Evolutionary conservation across 1,140 invertebrate genomes (phyloP), one percentile per base, ranked within the genome.

Genomic region (Lepidurus apus): DNA sequence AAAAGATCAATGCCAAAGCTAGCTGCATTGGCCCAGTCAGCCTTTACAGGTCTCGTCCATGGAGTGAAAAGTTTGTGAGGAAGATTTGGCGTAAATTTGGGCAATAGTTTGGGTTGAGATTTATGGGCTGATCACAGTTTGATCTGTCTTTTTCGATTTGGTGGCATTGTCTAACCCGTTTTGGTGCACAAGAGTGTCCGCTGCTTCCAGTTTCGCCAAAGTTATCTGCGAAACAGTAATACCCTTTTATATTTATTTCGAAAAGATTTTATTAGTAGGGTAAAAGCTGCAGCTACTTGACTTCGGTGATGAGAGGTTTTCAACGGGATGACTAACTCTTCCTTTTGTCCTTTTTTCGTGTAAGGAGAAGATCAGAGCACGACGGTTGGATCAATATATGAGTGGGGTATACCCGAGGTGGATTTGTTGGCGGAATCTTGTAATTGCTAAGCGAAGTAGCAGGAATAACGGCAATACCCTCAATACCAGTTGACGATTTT

Each of bases 401-500:
- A 65, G 13, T 65, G 13, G 53, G 17, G 53, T 21, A 65, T n/a
- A 65, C 21, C 53, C 53, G 5, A 21, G 53, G 13, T 21, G 53
- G 53, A 65, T 65, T 65, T 65, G 53, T 65, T 65, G 53, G 53
- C 53, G 53, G 53, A n/a, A 21, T 65, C 17, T 65, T 21, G 53
- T 65, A 21, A 65, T 65, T 65, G 53, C n/a, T 17, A n/a, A 65
- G 17, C 53, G 53, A n/a, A n/a, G 53, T 65, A 13, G 13, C 13
- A 4, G 8, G 9, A 65, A 65, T 21, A 65, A 21, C 53, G 21
- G 53, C 17, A 65, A 21, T 65, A 21, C 21, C 53, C 17, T 13
- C 17, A 65, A 21, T 65, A 21, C 21, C 53, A 65, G 53, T 21
- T 65, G 53, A 65, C 53, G 17, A 65, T 7, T 65, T 34, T 34